Evolutionary conservation across 2,888 invertebrate genomes (phyloP), one percentile per base, ranked within the genome.

Genomic region (Lymantria dispar): DNA sequence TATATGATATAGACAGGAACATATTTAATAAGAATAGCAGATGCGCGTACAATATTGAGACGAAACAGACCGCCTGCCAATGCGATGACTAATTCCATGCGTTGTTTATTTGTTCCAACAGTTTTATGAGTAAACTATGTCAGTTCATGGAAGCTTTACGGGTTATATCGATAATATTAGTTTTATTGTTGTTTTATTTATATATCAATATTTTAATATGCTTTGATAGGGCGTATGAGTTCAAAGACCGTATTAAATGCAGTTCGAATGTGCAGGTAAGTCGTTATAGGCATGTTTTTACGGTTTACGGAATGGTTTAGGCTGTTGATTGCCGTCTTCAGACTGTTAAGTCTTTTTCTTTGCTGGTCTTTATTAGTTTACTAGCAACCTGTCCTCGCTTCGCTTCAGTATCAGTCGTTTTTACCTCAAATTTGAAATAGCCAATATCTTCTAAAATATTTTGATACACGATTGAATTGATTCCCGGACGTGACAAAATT

Each of bases 41-140:
- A 74, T 75, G 75, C 68, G 58, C 68, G 67, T 70, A 64, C 70
- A 72, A 70, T 75, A 78, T 76, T 80, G 83, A 83, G 73, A 80
- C 66, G 74, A 72, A 79, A 62, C 84, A 83, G 83, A 78, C 75
- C 74, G 76, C 60, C 67, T 66, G 63, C 62, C 62, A 62, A 63
- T 60, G 49, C 59, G 60, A 74, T 77, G 74, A 77, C 71, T 76
- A 78, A 77, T 74, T 72, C 72, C 58, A 50, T 56, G 49, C 61
- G 62, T 76, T 81, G 80, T 85, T 84, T 85, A 78, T 86, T 83
- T 83, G 79, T 73, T 73, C 70, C 72, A 70, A 60, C 68, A 40
- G 44, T 74, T 79, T 85, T 83, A 85, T 85, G 80, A 79, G 83
- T 77, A 79, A 79, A 78, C 78, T 66, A 66, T 76, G 79, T 75